These are phyloP conservation scores for Oeneis ivallda DNA, from an alignment of 2,888 invertebrate species.

Conservation along the genomic window DNA sequence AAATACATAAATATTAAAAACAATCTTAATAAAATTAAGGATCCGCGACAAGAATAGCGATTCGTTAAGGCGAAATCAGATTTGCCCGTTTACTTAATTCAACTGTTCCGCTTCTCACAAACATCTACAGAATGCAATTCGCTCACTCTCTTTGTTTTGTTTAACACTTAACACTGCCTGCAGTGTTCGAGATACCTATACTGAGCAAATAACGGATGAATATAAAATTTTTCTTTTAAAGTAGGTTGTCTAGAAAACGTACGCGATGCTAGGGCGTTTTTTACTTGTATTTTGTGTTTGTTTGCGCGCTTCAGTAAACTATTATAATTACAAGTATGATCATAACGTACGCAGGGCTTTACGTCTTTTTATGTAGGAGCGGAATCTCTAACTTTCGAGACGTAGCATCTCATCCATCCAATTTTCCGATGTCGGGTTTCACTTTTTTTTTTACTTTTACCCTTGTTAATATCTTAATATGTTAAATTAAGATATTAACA, in stretches of 20 bases:
- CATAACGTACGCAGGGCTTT: too few species aligned
- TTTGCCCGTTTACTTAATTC: constrained; percentile 37
- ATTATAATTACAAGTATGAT: too few species aligned
- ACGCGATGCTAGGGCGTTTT: neutral
- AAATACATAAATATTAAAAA: neutral
- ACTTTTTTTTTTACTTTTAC: too few species aligned
- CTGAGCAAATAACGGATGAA: neutral
- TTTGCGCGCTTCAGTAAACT: too few species aligned
- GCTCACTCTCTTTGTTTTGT: constrained; percentile 27
- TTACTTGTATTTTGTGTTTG: too few species aligned
- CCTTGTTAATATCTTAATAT: too few species aligned
- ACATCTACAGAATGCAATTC: constrained; percentile 31
- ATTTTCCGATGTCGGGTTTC: too few species aligned
- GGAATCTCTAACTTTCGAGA: too few species aligned
- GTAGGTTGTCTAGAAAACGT: neutral
- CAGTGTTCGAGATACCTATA: constrained; percentile 24
- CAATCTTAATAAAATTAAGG: constrained; percentile 27
- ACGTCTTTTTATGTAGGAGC: too few species aligned
- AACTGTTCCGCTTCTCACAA: constrained; percentile 31
- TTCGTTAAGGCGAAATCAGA: constrained; percentile 36
- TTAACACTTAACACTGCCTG: constrained; percentile 26
- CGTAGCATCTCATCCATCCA: too few species aligned
- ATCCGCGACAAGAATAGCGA: constrained; percentile 28
- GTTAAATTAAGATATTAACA: too few species aligned
- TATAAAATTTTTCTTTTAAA: neutral